Percentiles rank a stretch among this genome's conserved stretches.
phyloP scores from a whole-genome alignment of 2,888 invertebrate genomes.

The Metalampra italica region DNA sequence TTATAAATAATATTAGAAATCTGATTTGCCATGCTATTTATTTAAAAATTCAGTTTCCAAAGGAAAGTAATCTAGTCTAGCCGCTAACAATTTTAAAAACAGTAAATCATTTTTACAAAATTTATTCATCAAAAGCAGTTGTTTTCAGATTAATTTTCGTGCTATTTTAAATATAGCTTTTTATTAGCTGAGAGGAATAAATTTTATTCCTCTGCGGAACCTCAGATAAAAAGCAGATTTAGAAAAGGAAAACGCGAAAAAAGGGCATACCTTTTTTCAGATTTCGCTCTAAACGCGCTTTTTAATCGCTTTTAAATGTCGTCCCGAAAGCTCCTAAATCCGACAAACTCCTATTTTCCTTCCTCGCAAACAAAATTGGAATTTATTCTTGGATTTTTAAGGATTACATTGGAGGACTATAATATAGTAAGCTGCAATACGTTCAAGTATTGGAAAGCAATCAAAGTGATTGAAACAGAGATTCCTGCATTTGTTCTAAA shows the following conservation, averaged over 20 bases:
- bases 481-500: not conserved
- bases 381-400: not conserved
- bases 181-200: no score
- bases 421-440: not conserved
- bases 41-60: no score
- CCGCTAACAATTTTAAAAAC: no score
- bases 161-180: no score
- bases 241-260: conserved; percentile 12
- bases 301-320: conserved; percentile 40
- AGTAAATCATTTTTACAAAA: no score
- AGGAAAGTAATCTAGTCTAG: no score
- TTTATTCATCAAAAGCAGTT: no score
- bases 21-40: no score
- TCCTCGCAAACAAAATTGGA: not conserved
- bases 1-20: no score
- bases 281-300: conserved; percentile 26
- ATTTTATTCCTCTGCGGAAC: conserved; percentile 2
- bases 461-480: not conserved
- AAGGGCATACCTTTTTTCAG: conserved; percentile 27
- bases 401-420: not conserved
- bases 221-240: conserved; percentile 5
- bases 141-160: no score
- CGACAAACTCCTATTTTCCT: conserved; percentile 4
- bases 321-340: conserved; percentile 17
- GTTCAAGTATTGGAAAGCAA: conserved; percentile 1